Evolutionary conservation across 2,113 vertebrate species (phyloP).

Genomic region (Brienomyrus longianalis): DNA sequence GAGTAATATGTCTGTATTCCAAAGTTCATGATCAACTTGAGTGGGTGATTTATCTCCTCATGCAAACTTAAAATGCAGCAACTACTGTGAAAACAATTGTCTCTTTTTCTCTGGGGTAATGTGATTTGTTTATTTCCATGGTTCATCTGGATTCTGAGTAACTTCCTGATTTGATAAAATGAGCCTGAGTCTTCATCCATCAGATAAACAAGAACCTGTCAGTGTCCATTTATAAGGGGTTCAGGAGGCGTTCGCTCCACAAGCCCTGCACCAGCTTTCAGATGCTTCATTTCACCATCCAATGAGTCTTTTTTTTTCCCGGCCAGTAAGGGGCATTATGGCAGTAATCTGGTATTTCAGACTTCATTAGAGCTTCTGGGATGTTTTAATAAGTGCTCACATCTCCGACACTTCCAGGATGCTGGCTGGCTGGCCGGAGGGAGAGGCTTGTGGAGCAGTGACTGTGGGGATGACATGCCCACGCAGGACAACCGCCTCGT

Average conservation of each 20-base stretch:
- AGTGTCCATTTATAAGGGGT: background rate
- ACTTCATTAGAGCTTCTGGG: constrained; percentile 8
- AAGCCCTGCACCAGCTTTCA: background rate
- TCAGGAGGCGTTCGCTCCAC: background rate
- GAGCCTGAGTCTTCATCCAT: background rate
- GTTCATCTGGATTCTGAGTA: constrained; percentile 5
- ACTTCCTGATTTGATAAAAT: constrained; percentile 1
- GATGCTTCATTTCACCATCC: background rate
- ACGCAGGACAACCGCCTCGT: background rate
- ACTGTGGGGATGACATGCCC: background rate
- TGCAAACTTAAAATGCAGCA: background rate
- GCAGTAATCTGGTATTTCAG: constrained; percentile 12
- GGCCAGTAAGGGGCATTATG: background rate
- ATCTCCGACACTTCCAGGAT: background rate
- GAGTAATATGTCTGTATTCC: background rate
- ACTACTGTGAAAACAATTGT: constrained; percentile 3
- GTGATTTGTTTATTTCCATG: constrained; percentile 3
- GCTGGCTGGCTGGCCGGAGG: background rate
- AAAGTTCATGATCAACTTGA: background rate
- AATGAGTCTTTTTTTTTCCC: background rate
- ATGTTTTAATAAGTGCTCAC: constrained; percentile 4
- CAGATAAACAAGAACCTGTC: background rate
- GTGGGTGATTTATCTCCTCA: background rate
- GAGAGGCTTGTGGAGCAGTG: background rate
- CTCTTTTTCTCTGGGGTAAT: background rate